A percentile compares a stretch with the other conserved stretches of the same genome.
These are phyloP conservation scores for Pollenia angustigena DNA, from an alignment of 2,888 invertebrate species.

Conservation along the genomic window DNA sequence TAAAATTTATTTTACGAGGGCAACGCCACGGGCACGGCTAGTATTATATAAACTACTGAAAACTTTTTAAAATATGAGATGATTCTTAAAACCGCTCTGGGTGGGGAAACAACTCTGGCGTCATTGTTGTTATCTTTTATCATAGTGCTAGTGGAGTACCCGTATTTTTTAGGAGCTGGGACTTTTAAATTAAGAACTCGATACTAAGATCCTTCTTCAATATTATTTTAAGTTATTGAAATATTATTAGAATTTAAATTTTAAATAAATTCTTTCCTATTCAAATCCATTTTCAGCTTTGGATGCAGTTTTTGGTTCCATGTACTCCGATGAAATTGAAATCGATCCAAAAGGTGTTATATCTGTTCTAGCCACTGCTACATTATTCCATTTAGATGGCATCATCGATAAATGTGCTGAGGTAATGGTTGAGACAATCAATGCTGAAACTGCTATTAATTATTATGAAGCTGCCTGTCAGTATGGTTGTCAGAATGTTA, in stretches of 20 bases:
- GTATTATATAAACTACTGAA: too few species aligned
- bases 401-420: constrained; percentile 89
- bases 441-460: constrained; percentile 88
- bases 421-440: constrained; percentile 91
- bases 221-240: too few species aligned
- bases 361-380: constrained; percentile 89
- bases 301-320: constrained; percentile 89
- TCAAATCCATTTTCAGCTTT: constrained; percentile 85
- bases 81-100: too few species aligned
- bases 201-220: too few species aligned
- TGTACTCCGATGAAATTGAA: constrained; percentile 90
- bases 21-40: too few species aligned
- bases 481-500: constrained; percentile 88
- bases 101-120: too few species aligned
- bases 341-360: constrained; percentile 88
- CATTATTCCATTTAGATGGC: constrained; percentile 90
- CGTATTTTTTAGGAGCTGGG: too few species aligned
- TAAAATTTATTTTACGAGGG: too few species aligned
- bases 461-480: constrained; percentile 89
- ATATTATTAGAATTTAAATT: background rate
- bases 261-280: background rate
- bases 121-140: too few species aligned
- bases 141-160: too few species aligned
- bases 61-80: too few species aligned
- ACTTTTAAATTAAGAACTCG: too few species aligned